Evolutionary conservation across 2,113 vertebrate species (phyloP), one percentile per base, ranked within the genome.

Genomic region (Amia ocellicauda): DNA sequence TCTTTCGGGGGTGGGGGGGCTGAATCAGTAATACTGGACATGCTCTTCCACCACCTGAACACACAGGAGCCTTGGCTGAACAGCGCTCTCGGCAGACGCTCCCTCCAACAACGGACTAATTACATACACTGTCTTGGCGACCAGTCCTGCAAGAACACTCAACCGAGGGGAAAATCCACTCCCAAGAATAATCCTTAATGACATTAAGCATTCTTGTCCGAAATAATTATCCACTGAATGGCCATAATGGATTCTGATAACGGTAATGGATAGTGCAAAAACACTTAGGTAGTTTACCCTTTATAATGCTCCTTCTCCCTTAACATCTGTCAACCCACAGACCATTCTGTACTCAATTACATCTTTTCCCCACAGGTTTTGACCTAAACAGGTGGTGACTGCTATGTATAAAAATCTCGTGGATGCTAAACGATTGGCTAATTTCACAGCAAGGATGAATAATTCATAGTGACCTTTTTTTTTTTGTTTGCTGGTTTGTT

Each of bases 231-330:
- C 71, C 77, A 74, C 51, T 68, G 60, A 67, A 64, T 71, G 71
- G 71, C 70, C 78, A 79, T 86, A 86, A 86, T 86, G 84, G 84
- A 68, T 77, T 84, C 79, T 83, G 84, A 86, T 86, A 86, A 83
- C 82, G 76, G 78, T 86, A 83, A 86, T 86, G 79, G 80, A 83
- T 82, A 78, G 82, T 81, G 80, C 82, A 78, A 80, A 86, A 83
- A 84, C 84, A 86, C 82, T 86, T 84, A 84, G 82, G 82, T 80
- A 63, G 84, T 84, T 86, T 84, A 83, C 80, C 83, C 79, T 82
- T 77, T 80, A 77, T 83, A 83, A 86, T 80, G 77, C 75, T 73
- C 76, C 82, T 80, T 70, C 76, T 56, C 63, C 74, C 70, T 66
- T 75, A 69, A 75, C 80, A 83, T 79, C 82, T 80, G 79, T 16